Percentiles rank a stretch among this genome's conserved stretches.
These are phyloP conservation scores for Anolis sagrei DNA, from an alignment of 2,113 vertebrate species.

Conservation along the genomic window DNA sequence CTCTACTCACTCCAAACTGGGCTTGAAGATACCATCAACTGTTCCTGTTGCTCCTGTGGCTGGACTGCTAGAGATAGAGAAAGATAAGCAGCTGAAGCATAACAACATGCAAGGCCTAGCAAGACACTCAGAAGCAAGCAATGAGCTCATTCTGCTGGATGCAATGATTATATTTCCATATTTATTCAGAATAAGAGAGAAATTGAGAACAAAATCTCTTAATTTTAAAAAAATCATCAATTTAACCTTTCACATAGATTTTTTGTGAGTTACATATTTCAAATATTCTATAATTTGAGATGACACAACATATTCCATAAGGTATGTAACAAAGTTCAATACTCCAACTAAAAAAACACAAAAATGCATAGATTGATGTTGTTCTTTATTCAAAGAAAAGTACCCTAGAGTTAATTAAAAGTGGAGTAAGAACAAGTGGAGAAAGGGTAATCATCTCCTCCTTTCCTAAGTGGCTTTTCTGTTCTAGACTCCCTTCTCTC, in stretches of 20 bases:
- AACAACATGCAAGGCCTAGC: neutral
- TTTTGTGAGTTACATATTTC: too few relatives aligned
- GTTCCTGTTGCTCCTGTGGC: constrained; percentile 16
- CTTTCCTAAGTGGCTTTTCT: neutral
- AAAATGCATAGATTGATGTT: too few relatives aligned
- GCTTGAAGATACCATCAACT: constrained; percentile 21
- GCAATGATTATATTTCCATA: neutral
- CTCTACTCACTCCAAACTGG: constrained; percentile 36
- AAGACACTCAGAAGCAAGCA: neutral
- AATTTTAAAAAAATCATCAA: neutral
- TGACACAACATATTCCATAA: neutral
- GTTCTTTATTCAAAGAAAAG: neutral
- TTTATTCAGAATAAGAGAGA: neutral
- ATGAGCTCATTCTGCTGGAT: neutral
- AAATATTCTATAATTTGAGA: neutral
- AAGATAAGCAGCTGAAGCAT: neutral
- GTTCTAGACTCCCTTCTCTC: neutral
- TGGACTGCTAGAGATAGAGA: constrained; percentile 24
- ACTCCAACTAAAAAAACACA: too few relatives aligned
- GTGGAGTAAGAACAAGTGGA: neutral
- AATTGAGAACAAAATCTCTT: neutral
- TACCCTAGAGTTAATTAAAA: neutral
- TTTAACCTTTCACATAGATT: neutral
- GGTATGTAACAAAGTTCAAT: neutral
- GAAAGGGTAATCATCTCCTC: neutral